A percentile compares a stretch with the other conserved stretches of the same genome.
Evolutionary conservation across 2,888 invertebrate genomes (phyloP).

Genomic region (Pseudococcus jackbeardsleyi): DNA sequence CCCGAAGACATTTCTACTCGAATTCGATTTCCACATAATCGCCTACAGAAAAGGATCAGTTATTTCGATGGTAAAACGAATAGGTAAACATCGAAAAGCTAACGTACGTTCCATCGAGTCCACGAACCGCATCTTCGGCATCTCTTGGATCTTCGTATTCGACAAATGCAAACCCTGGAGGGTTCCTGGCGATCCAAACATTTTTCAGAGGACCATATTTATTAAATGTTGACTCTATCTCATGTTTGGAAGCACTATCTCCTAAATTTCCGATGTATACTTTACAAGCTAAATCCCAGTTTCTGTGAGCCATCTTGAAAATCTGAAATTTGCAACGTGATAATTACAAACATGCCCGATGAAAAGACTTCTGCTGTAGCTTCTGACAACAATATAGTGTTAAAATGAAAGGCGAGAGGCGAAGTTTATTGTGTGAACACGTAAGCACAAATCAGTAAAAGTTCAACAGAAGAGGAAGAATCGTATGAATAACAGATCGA

Average conservation of each 20-base stretch:
- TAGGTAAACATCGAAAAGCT: not conserved
- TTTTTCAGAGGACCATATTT: constrained; percentile 91
- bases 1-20: constrained; percentile 96
- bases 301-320: constrained; percentile 72
- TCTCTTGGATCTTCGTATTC: constrained; percentile 91
- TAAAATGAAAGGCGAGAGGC: not conserved
- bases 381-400: not conserved
- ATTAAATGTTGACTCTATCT: constrained; percentile 87
- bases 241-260: constrained; percentile 90
- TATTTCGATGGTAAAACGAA: not conserved
- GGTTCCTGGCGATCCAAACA: constrained; percentile 95
- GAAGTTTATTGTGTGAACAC: not conserved
- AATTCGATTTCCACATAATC: constrained; percentile 89
- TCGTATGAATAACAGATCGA: no score
- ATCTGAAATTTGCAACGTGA: not conserved
- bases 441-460: not conserved
- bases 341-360: not conserved
- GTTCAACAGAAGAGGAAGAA: not conserved
- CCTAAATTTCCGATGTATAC: constrained; percentile 94
- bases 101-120: constrained; percentile 85
- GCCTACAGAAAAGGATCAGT: constrained; percentile 72
- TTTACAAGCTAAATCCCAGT: constrained; percentile 90
- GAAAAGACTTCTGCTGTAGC: not conserved
- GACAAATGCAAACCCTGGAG: constrained; percentile 92
- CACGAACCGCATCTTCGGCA: constrained; percentile 87